Percentiles rank a stretch among this genome's conserved stretches.
These are phyloP conservation scores for Apistogramma diplotaenia DNA, from an alignment of 2,113 vertebrate species.

Conservation along the genomic window DNA sequence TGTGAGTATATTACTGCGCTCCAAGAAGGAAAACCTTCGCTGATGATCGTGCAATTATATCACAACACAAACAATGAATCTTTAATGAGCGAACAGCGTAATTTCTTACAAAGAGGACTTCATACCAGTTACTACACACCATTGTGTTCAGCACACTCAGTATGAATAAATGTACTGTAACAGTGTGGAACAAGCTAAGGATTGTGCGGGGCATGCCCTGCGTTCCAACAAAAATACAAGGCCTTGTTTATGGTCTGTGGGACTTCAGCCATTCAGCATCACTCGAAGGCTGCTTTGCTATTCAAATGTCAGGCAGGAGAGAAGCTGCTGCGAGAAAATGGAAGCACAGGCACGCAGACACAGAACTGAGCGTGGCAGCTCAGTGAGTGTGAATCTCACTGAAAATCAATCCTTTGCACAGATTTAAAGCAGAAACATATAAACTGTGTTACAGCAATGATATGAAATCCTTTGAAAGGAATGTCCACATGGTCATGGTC, in stretches of 20 bases:
- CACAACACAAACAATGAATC: slow-evolving; percentile 12
- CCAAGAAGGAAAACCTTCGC: neutral
- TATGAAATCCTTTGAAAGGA: neutral
- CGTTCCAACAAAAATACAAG: slow-evolving; percentile 38
- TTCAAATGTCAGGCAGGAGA: slow-evolving; percentile 64
- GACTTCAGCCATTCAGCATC: slow-evolving; percentile 60
- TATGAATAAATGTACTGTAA: slow-evolving; percentile 53
- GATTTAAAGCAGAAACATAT: neutral
- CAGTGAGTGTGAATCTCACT: neutral
- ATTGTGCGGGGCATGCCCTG: slow-evolving; percentile 35
- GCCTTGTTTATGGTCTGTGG: slow-evolving; percentile 61
- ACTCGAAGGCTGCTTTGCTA: slow-evolving; percentile 68
- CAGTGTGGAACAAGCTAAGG: slow-evolving; percentile 36
- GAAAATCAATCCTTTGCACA: neutral
- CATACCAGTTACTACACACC: slow-evolving; percentile 20
- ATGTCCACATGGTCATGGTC: neutral
- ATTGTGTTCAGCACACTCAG: neutral
- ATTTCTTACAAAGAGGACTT: slow-evolving; percentile 15
- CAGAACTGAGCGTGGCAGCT: neutral
- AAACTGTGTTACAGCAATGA: neutral
- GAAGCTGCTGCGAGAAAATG: slow-evolving; percentile 8
- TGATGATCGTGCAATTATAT: neutral
- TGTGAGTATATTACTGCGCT: neutral
- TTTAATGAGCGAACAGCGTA: neutral
- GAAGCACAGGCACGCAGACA: neutral